Evolutionary conservation across 1,140 invertebrate species (phyloP), one percentile per base, ranked within the genome.

Genomic region (Saccostrea echinata): DNA sequence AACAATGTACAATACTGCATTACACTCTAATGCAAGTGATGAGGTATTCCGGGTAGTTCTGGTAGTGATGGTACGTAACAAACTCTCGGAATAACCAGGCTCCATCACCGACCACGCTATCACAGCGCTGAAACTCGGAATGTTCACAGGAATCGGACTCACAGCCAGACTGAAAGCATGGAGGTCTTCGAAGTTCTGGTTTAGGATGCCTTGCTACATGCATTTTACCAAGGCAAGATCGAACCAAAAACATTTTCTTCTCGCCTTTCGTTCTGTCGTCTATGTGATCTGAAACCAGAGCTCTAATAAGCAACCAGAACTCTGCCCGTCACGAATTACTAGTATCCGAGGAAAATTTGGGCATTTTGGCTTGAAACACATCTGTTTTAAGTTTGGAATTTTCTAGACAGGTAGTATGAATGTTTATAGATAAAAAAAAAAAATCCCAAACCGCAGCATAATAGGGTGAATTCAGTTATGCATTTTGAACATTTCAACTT

Each of bases 161-260:
- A 51, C 90, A 90, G 3, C 71, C 84, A 1, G 6, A 24, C 24
- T 84, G 84, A 57, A 85, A 88, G 84, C 90, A 91, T 51, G 90
- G 90, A 3, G 90, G 86, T 18, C 86, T 86, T 57, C 85, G 85
- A 0, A 91, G 76, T 53, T 64, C 81, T 18, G 55, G 16, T 9
- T 81, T 51, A 11, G 85, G 13, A 18, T 71, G 52, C 1, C 83
- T 85, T 55, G 89, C 16, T 0, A 90, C 30, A 68, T 88, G 88
- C 2, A 91, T 90, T 24, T 88, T 89, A 11, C 90, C 90, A 11
- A 91, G 82, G 81, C 90, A 84, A 11, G 86, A 86, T 68, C 88
- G 86, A 2, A 87, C 81, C 21, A 91, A 64, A 52, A 91, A 86
- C 90, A 91, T 91, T 33, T 84, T 88, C 30, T 88, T 85, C 12